Base-by-base conservation (phyloP, 2,797 vertebrate genomes). In the Hephaestus fuliginosus region DNA sequence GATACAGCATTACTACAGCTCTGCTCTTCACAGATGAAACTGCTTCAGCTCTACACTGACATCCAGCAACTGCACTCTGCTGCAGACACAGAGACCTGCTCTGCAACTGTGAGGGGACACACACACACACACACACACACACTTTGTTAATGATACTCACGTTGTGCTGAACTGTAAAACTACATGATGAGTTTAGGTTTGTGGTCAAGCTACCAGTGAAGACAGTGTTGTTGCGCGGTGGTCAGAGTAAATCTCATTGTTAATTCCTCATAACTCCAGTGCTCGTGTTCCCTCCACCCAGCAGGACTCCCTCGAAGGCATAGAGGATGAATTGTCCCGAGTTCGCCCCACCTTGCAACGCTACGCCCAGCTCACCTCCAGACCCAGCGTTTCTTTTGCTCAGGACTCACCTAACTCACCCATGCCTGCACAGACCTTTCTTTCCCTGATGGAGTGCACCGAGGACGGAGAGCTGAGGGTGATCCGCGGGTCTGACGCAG, bases 1-100 rank as follows among this genome's bases (percentile, higher is more conserved):
- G 98, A 99, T 8, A 92, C 96, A 87, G 95, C 89, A 1, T 91
- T 99, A 30, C 89, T 97, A 4, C 97, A 97, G 78, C 96, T 98
- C 79, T 99, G 98, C 76, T 92, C 95, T 15, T 96, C 93, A 52
- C 97, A 97, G 91, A 88, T 98, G 66, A 97, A 96, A 81, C 90
- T 99, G 53, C 95, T 99, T 4, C 96, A 95, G 78, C 97, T 99
- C 74, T 98, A 98, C 89, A 93, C 96, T 4, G 95, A 97, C 25
- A 94, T 99, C 81, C 95, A 93, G 83, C 91, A 95, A 22, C 91
- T 98, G 7, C 95, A 97, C 85, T 92, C 94, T 25, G 84, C 89
- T 57, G 88, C 82, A 51, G 70, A 91, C 57, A 72, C 51, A 0
- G 80, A 94, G n/a, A 90, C 92, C 18, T 88, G 93, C 67, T 83